Evolutionary conservation across 2,113 vertebrate genomes (phyloP), one percentile per base, ranked within the genome.

Genomic region (Pseudorectes ferrugineus): DNA sequence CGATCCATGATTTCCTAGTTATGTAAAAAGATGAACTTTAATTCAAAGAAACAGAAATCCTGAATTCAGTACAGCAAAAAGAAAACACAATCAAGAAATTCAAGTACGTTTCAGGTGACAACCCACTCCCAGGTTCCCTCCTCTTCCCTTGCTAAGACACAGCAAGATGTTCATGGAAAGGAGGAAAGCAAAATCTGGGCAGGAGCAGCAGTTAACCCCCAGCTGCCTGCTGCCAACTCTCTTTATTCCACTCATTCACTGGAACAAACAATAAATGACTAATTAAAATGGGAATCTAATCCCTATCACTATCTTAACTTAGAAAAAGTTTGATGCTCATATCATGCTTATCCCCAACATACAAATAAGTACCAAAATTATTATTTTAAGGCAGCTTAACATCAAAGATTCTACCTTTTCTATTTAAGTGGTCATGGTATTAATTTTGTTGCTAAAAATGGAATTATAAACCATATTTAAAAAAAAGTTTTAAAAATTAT

Each of bases 1-100:
- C 99, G 98, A 95, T 99, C 99, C 99, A 99, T 99, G 78, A 99
- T 99, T 98, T 99, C 99, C 99, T 99, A 89, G 45, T 91, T 73
- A 38, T 3, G 71, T 35, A 92, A 88, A 95, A 79, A 74, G 28
- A 96, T 38, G 52, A 85, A 62, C 20, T 58, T 83, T 8, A 67
- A 65, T 46, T 88, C 33, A 51, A 80, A 71, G 46, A 52, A 93
- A 66, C 21, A 57, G 16, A 77, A 87, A 67, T 42, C 46, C 51
- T 62, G 25, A 78, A 49, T 36, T 75, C 22, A 88, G 14, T 38
- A 45, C 10, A 70, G 40, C 16, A 79, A 62, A 83, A 61, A 63
- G 28, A 29, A 80, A 72, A 55, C 8, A 17, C 3, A 2, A 28
- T 10, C 33, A n/a, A 67, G 9, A 67, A 59, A 62, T 54, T 57